Evolutionary conservation across 2,113 vertebrate genomes (phyloP).

Genomic region (Plecturocebus donacophilus): DNA sequence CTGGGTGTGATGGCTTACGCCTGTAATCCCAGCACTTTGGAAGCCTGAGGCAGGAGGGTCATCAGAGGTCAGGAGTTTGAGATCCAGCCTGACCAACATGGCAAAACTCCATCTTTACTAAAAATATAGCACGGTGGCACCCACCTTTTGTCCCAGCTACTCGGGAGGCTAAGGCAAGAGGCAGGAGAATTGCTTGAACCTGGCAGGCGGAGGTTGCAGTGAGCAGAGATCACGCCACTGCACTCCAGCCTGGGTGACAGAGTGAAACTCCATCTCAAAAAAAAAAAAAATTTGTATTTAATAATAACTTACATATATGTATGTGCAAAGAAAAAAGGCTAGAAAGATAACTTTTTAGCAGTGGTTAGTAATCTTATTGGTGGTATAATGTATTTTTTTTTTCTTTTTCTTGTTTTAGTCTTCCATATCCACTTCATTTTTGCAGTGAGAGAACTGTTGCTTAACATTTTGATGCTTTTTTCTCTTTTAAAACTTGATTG

Average conservation of each 20-base stretch:
- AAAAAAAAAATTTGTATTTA: slow-evolving; percentile 12
- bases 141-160: background rate
- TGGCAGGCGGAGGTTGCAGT: background rate
- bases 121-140: background rate
- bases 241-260: background rate
- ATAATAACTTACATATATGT: background rate
- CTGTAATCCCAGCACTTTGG: background rate
- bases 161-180: background rate
- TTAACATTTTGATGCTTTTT: slow-evolving; percentile 34
- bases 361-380: background rate
- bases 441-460: background rate
- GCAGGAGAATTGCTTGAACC: background rate
- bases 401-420: no score
- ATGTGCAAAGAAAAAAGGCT: background rate
- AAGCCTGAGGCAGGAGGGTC: background rate
- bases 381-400: background rate
- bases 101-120: no score
- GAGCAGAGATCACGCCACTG: background rate
- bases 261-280: background rate
- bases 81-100: no score
- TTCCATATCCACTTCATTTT: background rate
- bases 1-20: background rate
- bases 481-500: background rate
- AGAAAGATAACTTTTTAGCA: background rate
- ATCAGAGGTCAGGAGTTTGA: no score